A percentile compares a stretch with the other conserved stretches of the same genome.
Evolutionary conservation across 1,140 invertebrate species (phyloP).

Genomic region (Anastatus disparis): DNA sequence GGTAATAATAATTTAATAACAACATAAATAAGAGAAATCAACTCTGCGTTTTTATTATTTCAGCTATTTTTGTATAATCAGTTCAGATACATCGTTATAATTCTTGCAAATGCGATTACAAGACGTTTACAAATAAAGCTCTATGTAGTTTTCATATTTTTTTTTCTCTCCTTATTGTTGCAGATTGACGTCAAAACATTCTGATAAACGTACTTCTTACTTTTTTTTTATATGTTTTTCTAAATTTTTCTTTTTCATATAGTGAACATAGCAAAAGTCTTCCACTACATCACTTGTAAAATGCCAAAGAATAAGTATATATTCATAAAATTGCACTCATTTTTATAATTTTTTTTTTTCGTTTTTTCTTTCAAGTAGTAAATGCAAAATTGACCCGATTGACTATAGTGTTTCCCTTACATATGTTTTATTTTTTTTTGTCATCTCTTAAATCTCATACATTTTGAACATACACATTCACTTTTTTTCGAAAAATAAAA

Average conservation of each 20-base stretch:
- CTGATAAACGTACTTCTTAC: conserved; percentile 12
- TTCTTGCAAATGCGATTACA: conserved; percentile 32
- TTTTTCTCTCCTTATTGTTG: conserved; percentile 12
- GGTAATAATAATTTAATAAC: too few relatives aligned
- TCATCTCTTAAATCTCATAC: not conserved
- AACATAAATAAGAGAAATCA: conserved; percentile 28
- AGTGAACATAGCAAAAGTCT: not conserved
- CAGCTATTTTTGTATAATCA: conserved; percentile 39
- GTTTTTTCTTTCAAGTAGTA: conserved; percentile 14
- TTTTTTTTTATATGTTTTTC: not conserved
- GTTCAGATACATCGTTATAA: conserved; percentile 34
- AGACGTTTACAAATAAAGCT: conserved; percentile 36
- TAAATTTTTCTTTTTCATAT: not conserved
- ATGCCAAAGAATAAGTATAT: conserved; percentile 10
- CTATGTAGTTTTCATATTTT: not conserved
- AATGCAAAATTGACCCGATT: conserved; percentile 38
- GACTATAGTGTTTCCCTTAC: conserved; percentile 28
- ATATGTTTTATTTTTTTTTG: not conserved
- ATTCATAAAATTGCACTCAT: conserved; percentile 12
- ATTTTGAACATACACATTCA: not conserved
- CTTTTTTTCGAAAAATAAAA: conserved; percentile 1
- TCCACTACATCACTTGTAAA: not conserved
- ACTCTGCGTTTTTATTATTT: conserved; percentile 39
- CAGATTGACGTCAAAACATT: not conserved
- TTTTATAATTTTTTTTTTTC: not conserved